phyloP scores from a whole-genome alignment of 2,797 vertebrate species.

The Eptatretus atami region DNA sequence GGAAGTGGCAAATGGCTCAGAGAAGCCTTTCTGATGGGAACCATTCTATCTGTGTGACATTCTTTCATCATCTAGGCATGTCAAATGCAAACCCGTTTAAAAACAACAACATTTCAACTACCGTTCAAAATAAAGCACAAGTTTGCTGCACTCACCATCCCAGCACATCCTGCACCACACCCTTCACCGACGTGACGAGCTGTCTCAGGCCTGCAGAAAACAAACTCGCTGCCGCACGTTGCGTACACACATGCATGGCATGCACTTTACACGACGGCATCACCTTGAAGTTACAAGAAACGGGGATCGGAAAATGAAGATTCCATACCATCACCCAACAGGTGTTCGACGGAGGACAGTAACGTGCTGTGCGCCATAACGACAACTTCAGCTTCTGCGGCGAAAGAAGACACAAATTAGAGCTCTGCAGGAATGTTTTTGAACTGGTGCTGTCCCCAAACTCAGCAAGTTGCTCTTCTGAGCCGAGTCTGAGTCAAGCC shows the following conservation, averaged over 20 bases:
- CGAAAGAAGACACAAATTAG: slow-evolving; percentile 1
- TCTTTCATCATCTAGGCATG: too few relatives aligned
- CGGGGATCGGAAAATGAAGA: background rate
- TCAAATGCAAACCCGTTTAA: too few relatives aligned
- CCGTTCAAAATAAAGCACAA: background rate
- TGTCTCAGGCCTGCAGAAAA: slow-evolving; percentile 32
- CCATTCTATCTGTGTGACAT: too few relatives aligned
- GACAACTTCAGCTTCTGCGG: slow-evolving; percentile 36
- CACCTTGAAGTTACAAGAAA: too few relatives aligned
- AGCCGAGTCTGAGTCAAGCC: too few relatives aligned
- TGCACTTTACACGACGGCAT: too few relatives aligned
- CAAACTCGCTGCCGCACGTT: slow-evolving; percentile 9
- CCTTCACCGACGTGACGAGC: slow-evolving; percentile 55
- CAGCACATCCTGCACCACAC: slow-evolving; percentile 42
- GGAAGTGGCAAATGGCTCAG: slow-evolving; percentile 7
- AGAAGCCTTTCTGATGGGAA: background rate
- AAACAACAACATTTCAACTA: too few relatives aligned
- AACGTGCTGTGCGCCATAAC: slow-evolving; percentile 83
- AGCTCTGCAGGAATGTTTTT: too few relatives aligned
- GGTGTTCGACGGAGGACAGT: slow-evolving; percentile 87
- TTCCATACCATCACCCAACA: slow-evolving; percentile 56
- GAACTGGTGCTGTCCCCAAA: too few relatives aligned
- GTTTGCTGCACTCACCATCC: slow-evolving; percentile 24
- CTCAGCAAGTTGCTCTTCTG: too few relatives aligned
- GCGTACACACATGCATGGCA: too few relatives aligned